Conservation (phyloP, 1,140 invertebrate species). For the Hormaphis cornu region DNA sequence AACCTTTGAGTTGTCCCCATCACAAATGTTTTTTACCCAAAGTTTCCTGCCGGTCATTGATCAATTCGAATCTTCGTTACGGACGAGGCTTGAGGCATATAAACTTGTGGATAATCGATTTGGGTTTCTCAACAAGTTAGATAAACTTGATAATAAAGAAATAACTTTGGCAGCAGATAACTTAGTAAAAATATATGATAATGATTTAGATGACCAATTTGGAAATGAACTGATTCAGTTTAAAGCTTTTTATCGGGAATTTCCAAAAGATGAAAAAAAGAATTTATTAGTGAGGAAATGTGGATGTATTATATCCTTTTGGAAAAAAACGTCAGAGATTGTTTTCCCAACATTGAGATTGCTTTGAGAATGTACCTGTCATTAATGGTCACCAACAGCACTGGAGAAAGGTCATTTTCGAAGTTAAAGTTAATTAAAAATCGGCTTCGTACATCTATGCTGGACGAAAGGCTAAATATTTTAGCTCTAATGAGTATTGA, state of each 20-base stretch:
- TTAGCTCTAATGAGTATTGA: constrained; percentile 34
- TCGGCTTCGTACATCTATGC: constrained; percentile 1
- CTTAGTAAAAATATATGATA: neutral
- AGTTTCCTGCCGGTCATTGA: constrained; percentile 29
- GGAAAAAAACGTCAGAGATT: neutral
- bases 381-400: constrained; percentile 37
- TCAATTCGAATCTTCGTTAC: constrained; percentile 27
- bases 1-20: constrained; percentile 6
- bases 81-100: constrained; percentile 11
- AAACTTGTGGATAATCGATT: constrained; percentile 29
- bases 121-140: constrained; percentile 20
- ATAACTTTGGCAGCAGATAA: neutral
- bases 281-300: neutral
- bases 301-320: too few species aligned
- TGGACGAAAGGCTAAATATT: constrained; percentile 31
- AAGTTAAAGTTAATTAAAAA: too few species aligned
- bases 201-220: neutral
- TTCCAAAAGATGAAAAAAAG: neutral
- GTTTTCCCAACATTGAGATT: constrained; percentile 38
- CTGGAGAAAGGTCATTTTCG: constrained; percentile 38
- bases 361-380: constrained; percentile 35
- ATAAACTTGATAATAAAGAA: neutral
- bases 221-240: neutral
- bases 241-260: neutral
- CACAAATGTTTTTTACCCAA: constrained; percentile 18